Percentiles rank a stretch among this genome's conserved stretches.
Conservation (phyloP, 2,888 invertebrate genomes). For the Barypeithes pellucidus region DNA sequence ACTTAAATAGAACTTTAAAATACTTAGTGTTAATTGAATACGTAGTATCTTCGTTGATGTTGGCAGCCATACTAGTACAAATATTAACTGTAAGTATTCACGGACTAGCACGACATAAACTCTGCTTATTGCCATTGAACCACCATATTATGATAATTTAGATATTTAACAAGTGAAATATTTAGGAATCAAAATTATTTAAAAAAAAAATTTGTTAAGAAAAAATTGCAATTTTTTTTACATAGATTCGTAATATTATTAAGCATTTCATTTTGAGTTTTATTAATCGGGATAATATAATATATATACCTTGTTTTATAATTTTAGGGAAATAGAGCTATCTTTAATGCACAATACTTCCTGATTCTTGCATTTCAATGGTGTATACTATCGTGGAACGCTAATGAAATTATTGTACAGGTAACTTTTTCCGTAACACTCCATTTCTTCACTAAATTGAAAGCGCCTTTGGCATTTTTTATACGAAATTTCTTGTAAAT, state of each 20-base stretch:
- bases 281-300: not conserved
- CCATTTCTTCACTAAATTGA: too few relatives aligned
- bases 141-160: too few relatives aligned
- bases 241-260: too few relatives aligned
- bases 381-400: conserved; percentile 42
- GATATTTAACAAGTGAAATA: too few relatives aligned
- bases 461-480: too few relatives aligned
- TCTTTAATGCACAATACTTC: conserved; percentile 35
- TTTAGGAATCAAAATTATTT: too few relatives aligned
- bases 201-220: too few relatives aligned
- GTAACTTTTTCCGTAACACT: too few relatives aligned
- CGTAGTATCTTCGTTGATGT: conserved; percentile 28
- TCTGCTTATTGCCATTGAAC: too few relatives aligned
- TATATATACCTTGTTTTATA: not conserved
- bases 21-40: conserved; percentile 35
- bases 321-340: conserved; percentile 32
- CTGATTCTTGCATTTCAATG: conserved; percentile 33
- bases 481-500: too few relatives aligned
- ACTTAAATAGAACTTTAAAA: conserved; percentile 31
- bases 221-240: too few relatives aligned
- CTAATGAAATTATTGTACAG: conserved; percentile 40
- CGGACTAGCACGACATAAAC: too few relatives aligned
- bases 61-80: conserved; percentile 36
- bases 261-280: not conserved
- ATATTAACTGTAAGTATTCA: conserved; percentile 34